Evolutionary conservation across 2,888 invertebrate species (phyloP).

Genomic region (Iselma pallidipennis): DNA sequence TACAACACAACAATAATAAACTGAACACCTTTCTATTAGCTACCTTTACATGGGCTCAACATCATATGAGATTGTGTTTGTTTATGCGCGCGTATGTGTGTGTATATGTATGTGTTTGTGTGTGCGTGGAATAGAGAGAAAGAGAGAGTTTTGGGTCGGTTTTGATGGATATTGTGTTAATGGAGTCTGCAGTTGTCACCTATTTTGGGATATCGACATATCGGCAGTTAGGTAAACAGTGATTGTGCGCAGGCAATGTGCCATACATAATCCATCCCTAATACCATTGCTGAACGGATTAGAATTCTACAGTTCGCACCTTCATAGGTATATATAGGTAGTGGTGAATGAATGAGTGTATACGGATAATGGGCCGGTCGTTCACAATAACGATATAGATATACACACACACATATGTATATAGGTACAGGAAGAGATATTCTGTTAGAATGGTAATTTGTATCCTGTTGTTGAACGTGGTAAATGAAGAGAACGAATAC

Average conservation of each 20-base stretch:
- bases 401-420: no score
- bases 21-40: slow-evolving; percentile 10
- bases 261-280: slow-evolving; percentile 51
- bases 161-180: slow-evolving; percentile 37
- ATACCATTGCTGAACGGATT: slow-evolving; percentile 51
- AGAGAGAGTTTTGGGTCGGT: neutral
- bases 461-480: slow-evolving; percentile 1
- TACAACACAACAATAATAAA: slow-evolving; percentile 24
- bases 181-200: slow-evolving; percentile 42
- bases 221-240: slow-evolving; percentile 54
- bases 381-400: slow-evolving; percentile 37
- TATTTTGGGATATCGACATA: slow-evolving; percentile 47
- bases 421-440: slow-evolving; percentile 52
- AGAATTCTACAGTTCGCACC: slow-evolving; percentile 49
- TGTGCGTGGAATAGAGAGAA: neutral
- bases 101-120: neutral
- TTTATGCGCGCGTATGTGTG: no score
- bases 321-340: slow-evolving; percentile 28
- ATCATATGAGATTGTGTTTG: no score
- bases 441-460: slow-evolving; percentile 37
- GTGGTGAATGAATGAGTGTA: slow-evolving; percentile 30
- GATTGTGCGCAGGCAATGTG: slow-evolving; percentile 52
- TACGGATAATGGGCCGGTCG: slow-evolving; percentile 40
- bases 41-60: neutral
- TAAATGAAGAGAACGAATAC: slow-evolving; percentile 2